phyloP scores from a whole-genome alignment of 2,888 invertebrate genomes.

The Rhodophaea formosa region DNA sequence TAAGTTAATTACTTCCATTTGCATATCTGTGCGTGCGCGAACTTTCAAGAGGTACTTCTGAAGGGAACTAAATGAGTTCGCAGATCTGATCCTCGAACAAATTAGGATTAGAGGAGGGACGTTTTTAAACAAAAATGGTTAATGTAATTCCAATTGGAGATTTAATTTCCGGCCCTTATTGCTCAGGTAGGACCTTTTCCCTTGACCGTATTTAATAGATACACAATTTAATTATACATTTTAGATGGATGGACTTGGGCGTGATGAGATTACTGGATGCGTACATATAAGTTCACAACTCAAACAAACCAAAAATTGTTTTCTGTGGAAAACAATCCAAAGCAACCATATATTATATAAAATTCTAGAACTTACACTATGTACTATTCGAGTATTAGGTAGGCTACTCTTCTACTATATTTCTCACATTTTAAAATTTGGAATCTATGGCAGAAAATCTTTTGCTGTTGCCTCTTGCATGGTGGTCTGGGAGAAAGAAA shows the following conservation, averaged over 20 bases:
- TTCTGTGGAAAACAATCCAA: neutral
- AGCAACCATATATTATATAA: too few relatives aligned
- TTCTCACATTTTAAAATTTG: too few relatives aligned
- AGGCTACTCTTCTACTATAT: too few relatives aligned
- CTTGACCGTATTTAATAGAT: slow-evolving; percentile 19
- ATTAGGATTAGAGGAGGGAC: slow-evolving; percentile 67
- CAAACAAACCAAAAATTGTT: too few relatives aligned
- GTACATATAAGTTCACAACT: neutral
- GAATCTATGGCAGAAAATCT: too few relatives aligned
- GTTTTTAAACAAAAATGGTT: slow-evolving; percentile 59
- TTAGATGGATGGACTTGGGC: neutral
- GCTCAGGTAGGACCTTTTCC: slow-evolving; percentile 37
- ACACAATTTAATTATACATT: neutral
- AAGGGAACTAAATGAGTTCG: slow-evolving; percentile 48
- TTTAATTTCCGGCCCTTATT: slow-evolving; percentile 45
- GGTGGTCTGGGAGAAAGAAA: too few relatives aligned
- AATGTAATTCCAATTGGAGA: slow-evolving; percentile 58
- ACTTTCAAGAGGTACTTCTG: slow-evolving; percentile 34
- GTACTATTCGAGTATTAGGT: too few relatives aligned
- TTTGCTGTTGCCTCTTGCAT: too few relatives aligned
- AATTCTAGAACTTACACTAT: too few relatives aligned
- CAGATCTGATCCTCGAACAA: slow-evolving; percentile 62
- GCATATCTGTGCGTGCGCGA: slow-evolving; percentile 31
- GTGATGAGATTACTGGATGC: neutral
- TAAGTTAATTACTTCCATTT: slow-evolving; percentile 29